These are phyloP conservation scores for Hydrozoanthus gracilis DNA, from an alignment of 92 coral and sea anemone genomes.

Conservation along the genomic window DNA sequence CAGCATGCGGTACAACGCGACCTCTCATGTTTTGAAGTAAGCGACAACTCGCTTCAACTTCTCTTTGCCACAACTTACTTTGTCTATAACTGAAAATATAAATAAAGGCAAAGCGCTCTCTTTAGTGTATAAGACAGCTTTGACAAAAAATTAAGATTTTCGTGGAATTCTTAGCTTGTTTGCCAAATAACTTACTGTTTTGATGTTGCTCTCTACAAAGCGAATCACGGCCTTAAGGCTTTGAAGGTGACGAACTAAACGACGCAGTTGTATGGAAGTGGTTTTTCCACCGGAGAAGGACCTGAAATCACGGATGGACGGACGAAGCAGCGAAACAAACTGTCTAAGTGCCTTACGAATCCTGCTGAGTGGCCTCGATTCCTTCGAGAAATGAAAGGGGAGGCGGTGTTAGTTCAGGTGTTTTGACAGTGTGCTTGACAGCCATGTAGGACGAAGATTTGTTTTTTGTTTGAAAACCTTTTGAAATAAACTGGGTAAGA, in stretches of 20 bases:
- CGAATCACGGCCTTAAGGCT: background rate
- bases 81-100: background rate
- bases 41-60: too few relatives aligned
- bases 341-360: conserved; percentile 15
- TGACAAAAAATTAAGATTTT: background rate
- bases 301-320: conserved; percentile 18
- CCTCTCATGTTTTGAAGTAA: too few relatives aligned
- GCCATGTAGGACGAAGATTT: background rate
- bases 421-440: background rate
- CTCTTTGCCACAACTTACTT: too few relatives aligned
- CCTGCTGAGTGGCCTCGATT: background rate
- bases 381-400: background rate
- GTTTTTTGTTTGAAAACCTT: too few relatives aligned
- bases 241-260: background rate
- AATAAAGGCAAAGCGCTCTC: background rate
- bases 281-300: conserved; percentile 1
- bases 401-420: background rate
- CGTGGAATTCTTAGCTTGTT: background rate
- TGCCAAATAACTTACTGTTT: background rate
- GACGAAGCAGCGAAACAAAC: conserved; percentile 15
- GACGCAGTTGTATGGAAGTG: background rate
- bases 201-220: conserved; percentile 9
- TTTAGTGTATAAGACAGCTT: background rate
- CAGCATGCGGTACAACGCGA: too few relatives aligned
- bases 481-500: too few relatives aligned